Evolutionary conservation across 2,113 vertebrate genomes (phyloP).

Genomic region (Mormyrus iriodes): DNA sequence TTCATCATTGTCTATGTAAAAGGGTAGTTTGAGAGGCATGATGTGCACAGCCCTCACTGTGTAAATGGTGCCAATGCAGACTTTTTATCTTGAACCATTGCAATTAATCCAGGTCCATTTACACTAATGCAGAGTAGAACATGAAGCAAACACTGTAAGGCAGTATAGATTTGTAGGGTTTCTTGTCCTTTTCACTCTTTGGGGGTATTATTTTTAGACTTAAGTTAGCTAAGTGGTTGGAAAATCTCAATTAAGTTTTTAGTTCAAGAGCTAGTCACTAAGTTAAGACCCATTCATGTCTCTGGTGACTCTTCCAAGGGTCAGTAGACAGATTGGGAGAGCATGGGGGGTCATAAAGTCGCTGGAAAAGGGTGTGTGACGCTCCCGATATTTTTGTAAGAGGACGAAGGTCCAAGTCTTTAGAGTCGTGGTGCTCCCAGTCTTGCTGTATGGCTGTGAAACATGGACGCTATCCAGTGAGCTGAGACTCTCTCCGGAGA

Average conservation of each 20-base stretch:
- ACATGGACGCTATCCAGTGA: neutral
- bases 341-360: too few relatives aligned
- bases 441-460: neutral
- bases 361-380: too few relatives aligned
- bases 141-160: neutral
- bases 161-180: neutral
- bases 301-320: too few relatives aligned
- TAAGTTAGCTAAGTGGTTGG: neutral
- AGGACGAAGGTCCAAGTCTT: neutral
- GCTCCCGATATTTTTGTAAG: neutral
- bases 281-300: too few relatives aligned
- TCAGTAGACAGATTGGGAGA: too few relatives aligned
- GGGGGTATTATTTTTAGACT: neutral
- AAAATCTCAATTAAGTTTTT: neutral
- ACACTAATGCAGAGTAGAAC: neutral
- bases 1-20: conserved; percentile 13
- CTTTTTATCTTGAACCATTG: neutral
- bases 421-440: neutral
- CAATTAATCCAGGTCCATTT: neutral
- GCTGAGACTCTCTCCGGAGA: too few relatives aligned
- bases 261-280: too few relatives aligned
- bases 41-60: neutral
- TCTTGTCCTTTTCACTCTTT: neutral
- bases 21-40: neutral
- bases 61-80: neutral